A percentile compares a stretch with the other conserved stretches of the same genome.
phyloP scores from a whole-genome alignment of 2,888 invertebrate species.

The Drosophila imparisetae region DNA sequence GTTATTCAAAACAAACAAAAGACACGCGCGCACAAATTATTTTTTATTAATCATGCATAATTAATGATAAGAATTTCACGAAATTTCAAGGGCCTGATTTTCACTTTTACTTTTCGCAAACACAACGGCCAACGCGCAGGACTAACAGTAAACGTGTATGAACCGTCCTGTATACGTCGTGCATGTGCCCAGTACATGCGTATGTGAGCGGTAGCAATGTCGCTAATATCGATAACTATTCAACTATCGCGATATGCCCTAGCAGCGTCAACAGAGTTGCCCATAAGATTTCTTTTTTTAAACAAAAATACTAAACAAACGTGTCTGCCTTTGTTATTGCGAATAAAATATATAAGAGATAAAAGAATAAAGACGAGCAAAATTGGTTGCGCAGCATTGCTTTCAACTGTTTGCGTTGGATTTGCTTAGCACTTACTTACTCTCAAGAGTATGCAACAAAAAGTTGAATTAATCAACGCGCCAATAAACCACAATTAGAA shows the following conservation, averaged over 20 bases:
- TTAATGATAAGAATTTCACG: constrained; percentile 55
- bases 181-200: constrained; percentile 9
- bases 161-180: constrained; percentile 35
- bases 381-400: not conserved
- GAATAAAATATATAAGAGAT: not conserved
- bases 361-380: not conserved
- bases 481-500: not conserved
- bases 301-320: constrained; percentile 3
- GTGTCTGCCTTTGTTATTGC: not conserved
- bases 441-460: constrained; percentile 1
- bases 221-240: constrained; percentile 18
- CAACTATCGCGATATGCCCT: constrained; percentile 14
- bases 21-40: constrained; percentile 20
- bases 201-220: constrained; percentile 3
- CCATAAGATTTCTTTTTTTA: constrained; percentile 29
- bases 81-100: constrained; percentile 71
- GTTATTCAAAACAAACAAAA: constrained; percentile 40
- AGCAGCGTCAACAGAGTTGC: constrained; percentile 24
- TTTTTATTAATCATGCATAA: constrained; percentile 63
- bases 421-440: not conserved
- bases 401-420: not conserved
- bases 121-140: constrained; percentile 61
- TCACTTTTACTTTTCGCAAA: constrained; percentile 74
- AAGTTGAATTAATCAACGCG: not conserved
- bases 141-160: constrained; percentile 47